Evolutionary conservation across 2,888 invertebrate species (phyloP).

Genomic region (Microctonus aethiopoides): DNA sequence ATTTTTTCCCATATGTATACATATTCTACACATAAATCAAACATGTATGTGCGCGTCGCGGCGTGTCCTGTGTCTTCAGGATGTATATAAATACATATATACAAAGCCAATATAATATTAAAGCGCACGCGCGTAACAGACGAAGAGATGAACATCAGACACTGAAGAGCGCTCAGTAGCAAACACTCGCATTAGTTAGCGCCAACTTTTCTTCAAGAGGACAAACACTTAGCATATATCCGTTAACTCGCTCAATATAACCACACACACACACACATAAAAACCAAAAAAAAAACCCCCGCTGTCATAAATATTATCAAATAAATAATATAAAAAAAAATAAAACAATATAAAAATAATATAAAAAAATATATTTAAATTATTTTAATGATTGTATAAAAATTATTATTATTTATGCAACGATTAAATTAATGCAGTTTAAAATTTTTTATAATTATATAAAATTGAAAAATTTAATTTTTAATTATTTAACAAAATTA

Average conservation of each 20-base stretch:
- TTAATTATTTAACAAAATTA: too few species aligned
- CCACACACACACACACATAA: neutral
- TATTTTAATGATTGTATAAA: too few species aligned
- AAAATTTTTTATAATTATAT: too few species aligned
- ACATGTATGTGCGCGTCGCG: neutral
- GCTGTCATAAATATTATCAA: slow-evolving; percentile 42
- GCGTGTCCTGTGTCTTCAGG: neutral
- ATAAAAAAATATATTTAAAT: too few species aligned
- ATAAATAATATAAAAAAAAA: too few species aligned
- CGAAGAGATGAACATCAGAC: neutral
- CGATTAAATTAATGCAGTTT: too few species aligned
- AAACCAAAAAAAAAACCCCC: slow-evolving; percentile 40
- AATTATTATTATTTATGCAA: too few species aligned
- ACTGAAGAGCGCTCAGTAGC: slow-evolving; percentile 11
- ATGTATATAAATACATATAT: too few species aligned
- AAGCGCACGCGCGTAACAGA: neutral
- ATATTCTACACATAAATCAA: too few species aligned
- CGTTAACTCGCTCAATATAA: slow-evolving; percentile 53
- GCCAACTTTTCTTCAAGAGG: slow-evolving; percentile 51
- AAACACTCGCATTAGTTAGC: slow-evolving; percentile 58
- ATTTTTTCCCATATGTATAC: too few species aligned
- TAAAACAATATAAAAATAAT: too few species aligned
- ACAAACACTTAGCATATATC: slow-evolving; percentile 58
- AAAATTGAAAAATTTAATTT: too few species aligned
- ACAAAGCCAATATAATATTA: neutral